Percentiles rank a stretch among this genome's conserved stretches.
Conservation (phyloP, 2,113 vertebrate species). For the Phasianus colchicus region DNA sequence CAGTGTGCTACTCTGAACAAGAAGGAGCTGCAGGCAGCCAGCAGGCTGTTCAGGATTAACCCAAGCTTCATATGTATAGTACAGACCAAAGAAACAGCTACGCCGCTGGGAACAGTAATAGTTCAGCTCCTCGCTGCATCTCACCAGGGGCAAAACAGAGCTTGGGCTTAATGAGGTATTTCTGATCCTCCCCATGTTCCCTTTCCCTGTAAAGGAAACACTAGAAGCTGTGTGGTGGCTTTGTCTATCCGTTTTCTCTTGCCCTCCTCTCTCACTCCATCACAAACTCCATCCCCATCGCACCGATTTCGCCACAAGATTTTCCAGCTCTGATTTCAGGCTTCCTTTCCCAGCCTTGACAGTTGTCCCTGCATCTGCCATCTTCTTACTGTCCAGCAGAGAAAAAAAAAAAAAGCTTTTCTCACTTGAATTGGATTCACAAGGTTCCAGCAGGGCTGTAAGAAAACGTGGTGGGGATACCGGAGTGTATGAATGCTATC, state of each 20-base stretch:
- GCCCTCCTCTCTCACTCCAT: background rate
- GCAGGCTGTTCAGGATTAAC: background rate
- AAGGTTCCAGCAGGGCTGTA: background rate
- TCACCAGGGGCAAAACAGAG: background rate
- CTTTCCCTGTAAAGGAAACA: background rate
- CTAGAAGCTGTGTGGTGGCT: background rate
- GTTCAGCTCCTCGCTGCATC: background rate
- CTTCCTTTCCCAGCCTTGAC: background rate
- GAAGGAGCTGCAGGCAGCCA: background rate
- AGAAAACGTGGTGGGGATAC: background rate
- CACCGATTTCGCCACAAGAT: background rate
- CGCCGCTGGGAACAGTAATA: background rate
- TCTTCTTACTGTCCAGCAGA: background rate
- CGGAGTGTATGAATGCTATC: background rate
- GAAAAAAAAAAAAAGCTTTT: background rate
- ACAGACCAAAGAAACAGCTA: background rate
- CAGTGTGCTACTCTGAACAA: background rate
- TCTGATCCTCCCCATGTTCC: background rate
- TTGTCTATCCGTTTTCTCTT: background rate
- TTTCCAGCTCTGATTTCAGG: background rate
- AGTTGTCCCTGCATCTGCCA: background rate
- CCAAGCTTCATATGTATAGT: background rate
- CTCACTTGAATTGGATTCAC: background rate
- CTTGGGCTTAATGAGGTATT: background rate
- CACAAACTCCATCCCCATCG: background rate